These are phyloP conservation scores for Parotocinclus haroldoi DNA, from an alignment of 2,797 vertebrate species.

Conservation along the genomic window DNA sequence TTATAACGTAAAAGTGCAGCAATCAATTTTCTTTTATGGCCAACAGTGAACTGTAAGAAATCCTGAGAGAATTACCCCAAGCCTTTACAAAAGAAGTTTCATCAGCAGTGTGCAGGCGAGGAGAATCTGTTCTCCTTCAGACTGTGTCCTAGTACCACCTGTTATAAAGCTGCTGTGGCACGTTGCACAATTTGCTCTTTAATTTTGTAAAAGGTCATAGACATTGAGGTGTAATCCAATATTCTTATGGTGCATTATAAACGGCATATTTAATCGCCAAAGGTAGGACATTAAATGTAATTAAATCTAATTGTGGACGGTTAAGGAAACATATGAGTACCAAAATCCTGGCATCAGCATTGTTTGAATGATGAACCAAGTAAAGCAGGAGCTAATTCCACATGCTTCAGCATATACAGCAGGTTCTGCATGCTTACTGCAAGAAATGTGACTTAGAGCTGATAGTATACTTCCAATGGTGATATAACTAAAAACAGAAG, in stretches of 20 bases:
- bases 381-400: background rate
- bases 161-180: slow-evolving; percentile 68
- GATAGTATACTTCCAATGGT: too few species aligned
- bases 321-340: slow-evolving; percentile 39
- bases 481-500: too few species aligned
- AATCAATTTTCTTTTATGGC: background rate
- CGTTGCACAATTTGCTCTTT: slow-evolving; percentile 73
- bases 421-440: background rate
- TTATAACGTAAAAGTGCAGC: background rate
- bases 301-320: slow-evolving; percentile 52
- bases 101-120: slow-evolving; percentile 50
- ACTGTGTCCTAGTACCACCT: slow-evolving; percentile 63
- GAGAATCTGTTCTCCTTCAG: slow-evolving; percentile 64
- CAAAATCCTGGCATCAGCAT: slow-evolving; percentile 30
- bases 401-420: slow-evolving; percentile 1
- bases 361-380: slow-evolving; percentile 27
- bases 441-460: background rate
- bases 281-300: slow-evolving; percentile 57
- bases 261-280: slow-evolving; percentile 75
- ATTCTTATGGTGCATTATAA: slow-evolving; percentile 72
- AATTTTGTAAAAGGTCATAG: slow-evolving; percentile 78
- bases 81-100: slow-evolving; percentile 51
- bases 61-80: slow-evolving; percentile 22
- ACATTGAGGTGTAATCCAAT: slow-evolving; percentile 74
- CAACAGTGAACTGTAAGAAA: slow-evolving; percentile 3